Percentiles rank a stretch among this genome's conserved stretches.
These are phyloP conservation scores for Idris sp. DNA, from an alignment of 1,140 invertebrate species.

Conservation along the genomic window DNA sequence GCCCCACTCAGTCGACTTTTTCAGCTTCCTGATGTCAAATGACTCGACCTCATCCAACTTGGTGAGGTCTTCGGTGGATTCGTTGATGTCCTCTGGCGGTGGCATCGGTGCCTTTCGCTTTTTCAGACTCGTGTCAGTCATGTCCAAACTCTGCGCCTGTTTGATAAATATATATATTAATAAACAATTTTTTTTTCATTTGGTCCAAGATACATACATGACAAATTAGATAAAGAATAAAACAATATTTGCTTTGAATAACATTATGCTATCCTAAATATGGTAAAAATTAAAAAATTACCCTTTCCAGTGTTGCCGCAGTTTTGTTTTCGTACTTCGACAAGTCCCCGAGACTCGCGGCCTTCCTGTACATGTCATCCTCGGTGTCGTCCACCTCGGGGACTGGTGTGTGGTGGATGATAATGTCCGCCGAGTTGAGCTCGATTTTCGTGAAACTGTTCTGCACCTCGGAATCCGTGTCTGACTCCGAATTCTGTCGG, in stretches of 20 bases:
- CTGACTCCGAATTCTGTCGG: conserved; percentile 77
- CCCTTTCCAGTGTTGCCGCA: conserved; percentile 83
- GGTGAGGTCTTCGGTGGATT: conserved; percentile 80
- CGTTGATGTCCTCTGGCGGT: conserved; percentile 79
- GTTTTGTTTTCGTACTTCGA: conserved; percentile 85
- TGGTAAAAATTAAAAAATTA: too few species aligned
- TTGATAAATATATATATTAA: too few species aligned
- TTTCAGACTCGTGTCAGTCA: conserved; percentile 84
- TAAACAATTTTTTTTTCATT: too few species aligned
- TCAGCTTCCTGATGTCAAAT: conserved; percentile 83
- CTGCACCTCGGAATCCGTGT: conserved; percentile 77
- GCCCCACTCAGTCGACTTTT: conserved; percentile 86
- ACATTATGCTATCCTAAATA: too few species aligned
- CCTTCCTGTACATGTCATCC: conserved; percentile 85
- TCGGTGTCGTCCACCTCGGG: conserved; percentile 78
- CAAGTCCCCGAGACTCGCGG: conserved; percentile 88
- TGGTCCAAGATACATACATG: too few species aligned
- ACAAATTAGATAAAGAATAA: too few species aligned
- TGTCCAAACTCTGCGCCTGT: conserved; percentile 90
- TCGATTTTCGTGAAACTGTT: conserved; percentile 82
- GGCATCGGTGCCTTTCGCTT: conserved; percentile 82
- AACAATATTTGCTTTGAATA: too few species aligned
- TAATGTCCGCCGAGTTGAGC: conserved; percentile 85
- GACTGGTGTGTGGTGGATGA: conserved; percentile 84
- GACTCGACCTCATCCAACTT: conserved; percentile 83